phyloP scores from a whole-genome alignment of 2,113 vertebrate species.

The Cheirogaleus medius region DNA sequence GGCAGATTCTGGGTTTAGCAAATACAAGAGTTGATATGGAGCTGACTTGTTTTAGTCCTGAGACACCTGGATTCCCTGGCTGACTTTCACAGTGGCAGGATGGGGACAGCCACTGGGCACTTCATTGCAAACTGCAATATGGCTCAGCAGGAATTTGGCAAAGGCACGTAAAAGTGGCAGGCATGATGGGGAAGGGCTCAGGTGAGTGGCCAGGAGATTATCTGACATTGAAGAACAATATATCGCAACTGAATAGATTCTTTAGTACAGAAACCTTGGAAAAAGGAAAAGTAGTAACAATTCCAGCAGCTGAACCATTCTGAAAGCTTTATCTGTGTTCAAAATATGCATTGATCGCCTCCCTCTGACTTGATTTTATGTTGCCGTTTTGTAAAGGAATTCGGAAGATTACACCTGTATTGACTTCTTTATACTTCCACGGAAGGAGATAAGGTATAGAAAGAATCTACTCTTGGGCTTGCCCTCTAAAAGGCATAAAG shows the following conservation, averaged over 20 bases:
- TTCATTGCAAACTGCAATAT: not conserved
- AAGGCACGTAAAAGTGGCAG: not conserved
- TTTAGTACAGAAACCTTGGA: not conserved
- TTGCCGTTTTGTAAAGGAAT: not conserved
- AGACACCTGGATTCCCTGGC: not conserved
- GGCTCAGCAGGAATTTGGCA: not conserved
- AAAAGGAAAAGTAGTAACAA: not conserved
- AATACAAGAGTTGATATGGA: not conserved
- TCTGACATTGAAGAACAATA: not conserved
- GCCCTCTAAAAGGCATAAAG: conserved; percentile 39
- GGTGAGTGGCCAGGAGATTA: not conserved
- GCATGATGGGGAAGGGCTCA: not conserved
- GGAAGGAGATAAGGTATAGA: not conserved
- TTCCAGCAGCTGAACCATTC: not conserved
- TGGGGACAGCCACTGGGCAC: not conserved
- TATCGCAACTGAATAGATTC: not conserved
- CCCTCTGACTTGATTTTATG: not conserved
- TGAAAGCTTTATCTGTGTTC: not conserved
- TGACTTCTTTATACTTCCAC: conserved; percentile 34
- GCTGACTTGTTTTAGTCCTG: not conserved
- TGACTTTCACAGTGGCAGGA: not conserved
- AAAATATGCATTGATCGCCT: not conserved
- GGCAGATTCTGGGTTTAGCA: not conserved
- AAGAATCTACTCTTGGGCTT: conserved; percentile 33
- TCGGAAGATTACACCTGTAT: not conserved